These are phyloP conservation scores for Scaptomyza parva DNA, from an alignment of 2,888 invertebrate genomes.

Conservation along the genomic window DNA sequence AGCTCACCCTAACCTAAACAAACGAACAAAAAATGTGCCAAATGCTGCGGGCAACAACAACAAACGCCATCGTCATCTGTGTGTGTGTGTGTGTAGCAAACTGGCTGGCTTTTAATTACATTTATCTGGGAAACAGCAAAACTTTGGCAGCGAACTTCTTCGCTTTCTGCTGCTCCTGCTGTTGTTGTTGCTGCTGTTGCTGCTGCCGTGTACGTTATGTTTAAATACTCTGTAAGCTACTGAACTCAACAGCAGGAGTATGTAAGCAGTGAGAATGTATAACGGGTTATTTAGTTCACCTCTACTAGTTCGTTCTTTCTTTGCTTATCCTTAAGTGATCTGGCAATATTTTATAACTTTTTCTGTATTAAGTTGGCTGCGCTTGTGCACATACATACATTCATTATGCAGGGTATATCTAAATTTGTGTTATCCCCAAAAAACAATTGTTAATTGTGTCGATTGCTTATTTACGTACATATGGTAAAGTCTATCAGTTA, in stretches of 20 bases:
- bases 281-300: not conserved
- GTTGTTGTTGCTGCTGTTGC: slow-evolving; percentile 4
- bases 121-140: slow-evolving; percentile 66
- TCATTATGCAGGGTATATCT: slow-evolving; percentile 22
- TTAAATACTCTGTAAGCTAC: slow-evolving; percentile 38
- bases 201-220: slow-evolving; percentile 41
- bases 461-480: slow-evolving; percentile 32
- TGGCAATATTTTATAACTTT: not conserved
- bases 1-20: slow-evolving; percentile 8
- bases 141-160: slow-evolving; percentile 57
- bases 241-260: not conserved
- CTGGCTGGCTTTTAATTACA: slow-evolving; percentile 70
- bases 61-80: slow-evolving; percentile 44
- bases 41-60: slow-evolving; percentile 69
- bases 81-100: slow-evolving; percentile 27
- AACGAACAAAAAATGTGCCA: slow-evolving; percentile 31
- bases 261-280: not conserved
- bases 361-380: slow-evolving; percentile 12
- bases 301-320: not conserved
- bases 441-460: slow-evolving; percentile 24
- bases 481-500: slow-evolving; percentile 54
- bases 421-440: not conserved
- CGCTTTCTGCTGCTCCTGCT: slow-evolving; percentile 10
- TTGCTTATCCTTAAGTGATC: not conserved
- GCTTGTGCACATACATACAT: slow-evolving; percentile 3